These are phyloP conservation scores for Notolepis coatsorum DNA, from an alignment of 2,797 vertebrate species.

Conservation along the genomic window DNA sequence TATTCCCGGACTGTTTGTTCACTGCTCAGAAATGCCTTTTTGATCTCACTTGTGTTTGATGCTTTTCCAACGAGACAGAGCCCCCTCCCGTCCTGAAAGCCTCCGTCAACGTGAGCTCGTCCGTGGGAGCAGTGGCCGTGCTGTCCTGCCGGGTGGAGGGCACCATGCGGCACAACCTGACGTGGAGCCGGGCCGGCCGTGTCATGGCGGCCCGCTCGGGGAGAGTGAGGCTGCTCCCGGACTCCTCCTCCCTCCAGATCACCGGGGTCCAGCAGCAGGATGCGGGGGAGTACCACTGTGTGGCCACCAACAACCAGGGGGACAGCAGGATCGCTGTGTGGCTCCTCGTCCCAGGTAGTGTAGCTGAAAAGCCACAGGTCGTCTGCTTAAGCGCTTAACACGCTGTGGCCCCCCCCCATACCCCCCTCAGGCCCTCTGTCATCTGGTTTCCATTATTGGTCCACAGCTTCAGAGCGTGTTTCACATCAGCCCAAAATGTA, in stretches of 20 bases:
- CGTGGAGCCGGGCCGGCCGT: slow-evolving; percentile 83
- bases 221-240: slow-evolving; percentile 74
- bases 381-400: slow-evolving; percentile 70
- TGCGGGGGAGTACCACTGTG: slow-evolving; percentile 84
- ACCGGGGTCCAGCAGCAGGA: slow-evolving; percentile 70
- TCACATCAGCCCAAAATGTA: slow-evolving; percentile 43
- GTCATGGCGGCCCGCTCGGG: slow-evolving; percentile 49
- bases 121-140: slow-evolving; percentile 78
- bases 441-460: slow-evolving; percentile 78
- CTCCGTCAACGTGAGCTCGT: slow-evolving; percentile 82
- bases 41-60: slow-evolving; percentile 15
- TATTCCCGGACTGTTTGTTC: slow-evolving; percentile 35
- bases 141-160: slow-evolving; percentile 86
- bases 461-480: slow-evolving; percentile 59
- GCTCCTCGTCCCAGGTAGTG: slow-evolving; percentile 89
- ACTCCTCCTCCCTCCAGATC: slow-evolving; percentile 87
- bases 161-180: slow-evolving; percentile 87
- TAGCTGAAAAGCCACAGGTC: slow-evolving; percentile 35
- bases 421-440: slow-evolving; percentile 48
- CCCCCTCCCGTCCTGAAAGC: slow-evolving; percentile 83
- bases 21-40: slow-evolving; percentile 30
- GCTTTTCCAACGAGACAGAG: slow-evolving; percentile 75
- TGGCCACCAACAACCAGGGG: slow-evolving; percentile 81
- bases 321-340: slow-evolving; percentile 78
- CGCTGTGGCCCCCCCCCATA: slow-evolving; percentile 36